Conservation (phyloP, 2,888 invertebrate species). For the Ormyrus nitidulus region DNA sequence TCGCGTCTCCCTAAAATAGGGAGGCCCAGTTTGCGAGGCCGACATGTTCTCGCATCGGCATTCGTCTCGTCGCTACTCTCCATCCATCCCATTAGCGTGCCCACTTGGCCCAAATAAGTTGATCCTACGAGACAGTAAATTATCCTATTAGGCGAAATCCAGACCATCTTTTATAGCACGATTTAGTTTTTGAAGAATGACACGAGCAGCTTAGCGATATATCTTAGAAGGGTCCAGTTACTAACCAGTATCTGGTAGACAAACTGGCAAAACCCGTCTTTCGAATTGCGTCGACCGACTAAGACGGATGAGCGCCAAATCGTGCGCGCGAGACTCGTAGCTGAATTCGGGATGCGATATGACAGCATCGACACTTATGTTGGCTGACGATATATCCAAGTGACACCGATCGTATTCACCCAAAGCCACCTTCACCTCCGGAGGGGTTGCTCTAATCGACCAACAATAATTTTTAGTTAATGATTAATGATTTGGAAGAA, state of each 20-base stretch:
- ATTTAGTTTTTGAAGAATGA: not conserved
- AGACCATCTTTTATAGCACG: not conserved
- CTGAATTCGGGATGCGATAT: conserved; percentile 78
- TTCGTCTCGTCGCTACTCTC: conserved; percentile 58
- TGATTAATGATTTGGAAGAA: no score
- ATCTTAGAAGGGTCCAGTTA: conserved; percentile 18
- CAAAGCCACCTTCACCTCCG: conserved; percentile 77
- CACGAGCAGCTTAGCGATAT: not conserved
- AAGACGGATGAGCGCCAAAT: conserved; percentile 79
- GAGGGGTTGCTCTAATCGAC: conserved; percentile 63
- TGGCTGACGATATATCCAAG: conserved; percentile 76
- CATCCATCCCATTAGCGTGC: conserved; percentile 76
- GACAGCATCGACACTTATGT: conserved; percentile 77
- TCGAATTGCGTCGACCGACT: conserved; percentile 77
- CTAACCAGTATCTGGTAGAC: conserved; percentile 77
- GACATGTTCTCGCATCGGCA: conserved; percentile 71
- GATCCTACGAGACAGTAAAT: conserved; percentile 68
- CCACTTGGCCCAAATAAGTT: conserved; percentile 77
- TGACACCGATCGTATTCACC: conserved; percentile 78
- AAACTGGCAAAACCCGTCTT: conserved; percentile 78
- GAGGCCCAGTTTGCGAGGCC: conserved; percentile 77
- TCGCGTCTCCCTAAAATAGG: conserved; percentile 76
- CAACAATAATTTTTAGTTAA: no score
- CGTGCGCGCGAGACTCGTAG: conserved; percentile 77
- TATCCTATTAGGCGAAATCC: no score